A percentile compares a stretch with the other conserved stretches of the same genome.
Evolutionary conservation across 1,140 invertebrate species (phyloP).

Genomic region (Coelopa frigida): DNA sequence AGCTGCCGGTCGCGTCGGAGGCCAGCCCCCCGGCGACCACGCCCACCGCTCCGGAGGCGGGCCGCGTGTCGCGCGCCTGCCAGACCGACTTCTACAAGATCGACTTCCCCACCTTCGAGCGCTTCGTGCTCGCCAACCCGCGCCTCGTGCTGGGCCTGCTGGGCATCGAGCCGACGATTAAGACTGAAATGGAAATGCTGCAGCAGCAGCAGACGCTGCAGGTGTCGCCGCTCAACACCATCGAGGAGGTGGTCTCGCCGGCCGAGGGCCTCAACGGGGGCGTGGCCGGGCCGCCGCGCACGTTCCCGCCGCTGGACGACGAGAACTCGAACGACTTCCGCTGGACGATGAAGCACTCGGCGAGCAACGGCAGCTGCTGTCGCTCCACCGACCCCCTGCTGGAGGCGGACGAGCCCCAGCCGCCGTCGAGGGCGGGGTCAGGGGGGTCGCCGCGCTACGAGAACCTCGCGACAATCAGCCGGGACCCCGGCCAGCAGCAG

Average conservation of each 20-base stretch:
- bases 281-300: not conserved
- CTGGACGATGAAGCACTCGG: slow-evolving; percentile 39
- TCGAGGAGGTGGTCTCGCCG: slow-evolving; percentile 35
- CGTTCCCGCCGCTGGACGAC: slow-evolving; percentile 22
- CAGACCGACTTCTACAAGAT: slow-evolving; percentile 42
- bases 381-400: slow-evolving; percentile 38
- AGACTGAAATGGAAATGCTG: slow-evolving; percentile 37
- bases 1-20: slow-evolving; percentile 2
- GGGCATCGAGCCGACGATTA: slow-evolving; percentile 34
- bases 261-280: slow-evolving; percentile 12
- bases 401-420: slow-evolving; percentile 22
- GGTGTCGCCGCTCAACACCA: slow-evolving; percentile 37
- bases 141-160: slow-evolving; percentile 38
- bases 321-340: slow-evolving; percentile 41
- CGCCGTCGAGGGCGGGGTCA: not conserved
- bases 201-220: slow-evolving; percentile 38
- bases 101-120: slow-evolving; percentile 37
- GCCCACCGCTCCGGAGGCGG: not conserved
- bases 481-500: slow-evolving; percentile 8
- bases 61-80: slow-evolving; percentile 20
- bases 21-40: not conserved
- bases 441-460: not conserved
- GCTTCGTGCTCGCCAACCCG: slow-evolving; percentile 40
- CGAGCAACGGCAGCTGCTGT: slow-evolving; percentile 35
- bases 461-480: not conserved